phyloP scores from a whole-genome alignment of 1,140 invertebrate genomes.

The Hypsibius dujardini region DNA sequence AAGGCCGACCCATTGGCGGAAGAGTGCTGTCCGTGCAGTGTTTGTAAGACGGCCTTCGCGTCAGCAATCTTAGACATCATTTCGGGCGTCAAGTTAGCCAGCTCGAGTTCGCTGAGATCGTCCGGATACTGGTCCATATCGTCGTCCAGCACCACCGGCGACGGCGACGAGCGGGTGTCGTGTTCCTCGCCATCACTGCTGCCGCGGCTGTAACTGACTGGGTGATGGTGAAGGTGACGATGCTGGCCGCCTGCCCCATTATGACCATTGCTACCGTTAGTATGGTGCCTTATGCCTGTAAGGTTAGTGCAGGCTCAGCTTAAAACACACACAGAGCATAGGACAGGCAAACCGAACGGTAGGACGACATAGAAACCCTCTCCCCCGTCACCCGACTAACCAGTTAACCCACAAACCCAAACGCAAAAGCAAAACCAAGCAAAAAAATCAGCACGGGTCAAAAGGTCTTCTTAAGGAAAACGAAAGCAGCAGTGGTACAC shows the following conservation, averaged over 20 bases:
- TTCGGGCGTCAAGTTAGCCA: constrained; percentile 11
- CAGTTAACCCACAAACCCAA: no score
- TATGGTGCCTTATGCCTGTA: neutral
- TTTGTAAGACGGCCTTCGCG: constrained; percentile 1
- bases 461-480: no score
- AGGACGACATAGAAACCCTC: no score
- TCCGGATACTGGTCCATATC: neutral
- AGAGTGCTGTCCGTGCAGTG: neutral
- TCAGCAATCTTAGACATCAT: constrained; percentile 16
- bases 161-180: neutral
- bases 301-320: neutral
- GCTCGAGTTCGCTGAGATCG: neutral
- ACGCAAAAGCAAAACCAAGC: no score
- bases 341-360: neutral
- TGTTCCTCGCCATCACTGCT: neutral
- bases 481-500: no score
- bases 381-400: no score
- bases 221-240: neutral
- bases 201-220: neutral
- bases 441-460: no score
- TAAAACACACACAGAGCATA: neutral
- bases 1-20: neutral
- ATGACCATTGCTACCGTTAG: neutral
- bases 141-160: neutral
- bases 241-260: neutral